Conservation (phyloP, 2,113 vertebrate species). For the Erpornis zantholeuca region DNA sequence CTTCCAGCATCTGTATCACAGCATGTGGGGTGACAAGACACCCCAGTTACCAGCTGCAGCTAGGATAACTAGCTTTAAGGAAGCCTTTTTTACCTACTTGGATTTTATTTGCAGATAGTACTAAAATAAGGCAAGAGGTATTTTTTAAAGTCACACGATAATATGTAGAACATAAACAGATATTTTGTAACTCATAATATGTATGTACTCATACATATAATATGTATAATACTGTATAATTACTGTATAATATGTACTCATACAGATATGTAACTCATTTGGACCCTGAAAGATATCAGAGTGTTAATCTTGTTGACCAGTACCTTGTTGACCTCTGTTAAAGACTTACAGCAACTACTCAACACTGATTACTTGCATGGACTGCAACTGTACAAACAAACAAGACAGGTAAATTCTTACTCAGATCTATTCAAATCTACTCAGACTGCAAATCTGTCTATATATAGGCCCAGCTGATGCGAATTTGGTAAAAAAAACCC, state of each 20-base stretch:
- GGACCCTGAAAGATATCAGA: background rate
- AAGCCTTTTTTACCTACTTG: background rate
- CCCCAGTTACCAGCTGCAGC: background rate
- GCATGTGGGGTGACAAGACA: background rate
- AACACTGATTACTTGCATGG: background rate
- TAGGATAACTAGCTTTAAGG: background rate
- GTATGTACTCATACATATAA: too few species aligned
- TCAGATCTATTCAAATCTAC: background rate
- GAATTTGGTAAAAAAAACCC: background rate
- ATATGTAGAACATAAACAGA: background rate
- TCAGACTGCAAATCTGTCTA: background rate
- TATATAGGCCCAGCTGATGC: background rate
- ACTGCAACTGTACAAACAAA: background rate
- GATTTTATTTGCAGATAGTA: background rate
- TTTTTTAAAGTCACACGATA: background rate
- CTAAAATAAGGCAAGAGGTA: background rate
- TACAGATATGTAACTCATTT: background rate
- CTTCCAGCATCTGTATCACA: background rate
- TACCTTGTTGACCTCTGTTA: background rate
- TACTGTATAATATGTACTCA: too few species aligned
- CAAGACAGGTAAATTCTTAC: background rate
- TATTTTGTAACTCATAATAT: too few species aligned
- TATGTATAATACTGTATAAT: too few species aligned
- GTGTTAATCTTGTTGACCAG: background rate
- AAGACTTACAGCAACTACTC: background rate